Percentiles rank a stretch among this genome's conserved stretches.
These are phyloP conservation scores for Oncorhynchus mykiss DNA, from an alignment of 2,113 vertebrate genomes.

Conservation along the genomic window DNA sequence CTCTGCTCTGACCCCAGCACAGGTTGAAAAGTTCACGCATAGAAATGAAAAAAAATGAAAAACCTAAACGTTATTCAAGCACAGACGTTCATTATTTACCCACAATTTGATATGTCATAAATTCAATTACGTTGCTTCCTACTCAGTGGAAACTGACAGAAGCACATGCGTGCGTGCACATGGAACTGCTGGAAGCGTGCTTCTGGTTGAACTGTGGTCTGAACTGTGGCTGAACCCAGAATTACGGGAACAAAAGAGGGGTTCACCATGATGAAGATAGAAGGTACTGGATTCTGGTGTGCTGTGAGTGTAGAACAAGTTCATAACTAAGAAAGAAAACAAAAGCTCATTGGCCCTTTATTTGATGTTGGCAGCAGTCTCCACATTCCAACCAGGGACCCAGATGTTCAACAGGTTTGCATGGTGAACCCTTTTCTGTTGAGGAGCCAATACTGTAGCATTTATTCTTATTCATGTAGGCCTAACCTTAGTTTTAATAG, in stretches of 20 bases:
- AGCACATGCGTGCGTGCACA: too few relatives aligned
- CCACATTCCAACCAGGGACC: too few relatives aligned
- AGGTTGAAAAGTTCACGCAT: constrained; percentile 1
- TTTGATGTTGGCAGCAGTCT: too few relatives aligned
- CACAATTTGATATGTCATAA: constrained; percentile 34
- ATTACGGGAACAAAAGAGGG: neutral
- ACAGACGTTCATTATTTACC: constrained; percentile 19
- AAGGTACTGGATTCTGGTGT: neutral
- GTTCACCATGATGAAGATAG: neutral
- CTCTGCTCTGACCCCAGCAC: neutral
- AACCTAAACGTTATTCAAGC: constrained; percentile 25
- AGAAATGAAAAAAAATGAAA: constrained; percentile 34
- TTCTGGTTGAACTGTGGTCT: neutral
- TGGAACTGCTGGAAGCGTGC: too few relatives aligned
- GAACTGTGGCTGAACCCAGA: constrained; percentile 2
- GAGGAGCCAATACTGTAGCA: neutral
- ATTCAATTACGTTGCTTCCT: neutral
- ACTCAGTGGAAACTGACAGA: too few relatives aligned
- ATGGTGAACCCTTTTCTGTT: neutral
- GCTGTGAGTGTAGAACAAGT: too few relatives aligned
- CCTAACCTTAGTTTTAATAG: too few relatives aligned
- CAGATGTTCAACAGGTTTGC: neutral
- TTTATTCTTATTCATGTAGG: neutral
- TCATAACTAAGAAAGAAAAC: neutral
- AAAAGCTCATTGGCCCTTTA: neutral